Conservation (phyloP, 2,797 vertebrate genomes). For the Ciconia nigra region DNA sequence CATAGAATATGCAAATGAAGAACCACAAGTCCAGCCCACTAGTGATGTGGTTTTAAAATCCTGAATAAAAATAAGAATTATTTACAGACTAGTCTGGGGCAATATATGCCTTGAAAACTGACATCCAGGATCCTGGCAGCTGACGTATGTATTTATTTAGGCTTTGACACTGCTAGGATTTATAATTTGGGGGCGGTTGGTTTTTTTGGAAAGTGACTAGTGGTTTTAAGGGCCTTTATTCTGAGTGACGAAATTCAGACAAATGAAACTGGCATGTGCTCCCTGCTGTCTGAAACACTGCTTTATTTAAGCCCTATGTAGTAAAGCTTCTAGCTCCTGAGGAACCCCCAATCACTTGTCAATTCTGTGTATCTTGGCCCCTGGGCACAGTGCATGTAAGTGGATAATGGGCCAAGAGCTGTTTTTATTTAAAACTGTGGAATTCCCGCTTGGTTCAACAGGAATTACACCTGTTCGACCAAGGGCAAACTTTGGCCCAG, state of each 20-base stretch:
- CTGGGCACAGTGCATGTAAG: background rate
- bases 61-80: constrained; percentile 49
- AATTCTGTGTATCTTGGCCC: constrained; percentile 31
- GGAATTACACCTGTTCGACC: constrained; percentile 40
- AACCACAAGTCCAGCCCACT: constrained; percentile 34
- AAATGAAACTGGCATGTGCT: constrained; percentile 6
- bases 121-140: constrained; percentile 3
- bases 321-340: background rate
- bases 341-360: constrained; percentile 33
- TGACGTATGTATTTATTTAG: constrained; percentile 6
- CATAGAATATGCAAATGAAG: constrained; percentile 54
- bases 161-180: constrained; percentile 23
- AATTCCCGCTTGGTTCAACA: background rate
- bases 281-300: background rate
- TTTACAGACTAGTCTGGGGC: constrained; percentile 43
- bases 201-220: background rate
- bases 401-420: constrained; percentile 38
- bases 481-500: background rate
- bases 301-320: background rate
- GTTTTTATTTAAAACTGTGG: constrained; percentile 12
- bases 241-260: constrained; percentile 22
- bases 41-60: constrained; percentile 51
- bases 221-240: constrained; percentile 41
- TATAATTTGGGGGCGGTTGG: background rate
- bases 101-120: constrained; percentile 30